Evolutionary conservation across 37 sponge, comb jelly and placozoan genomes (phyloP), one percentile per base, ranked within the genome.

Genomic region (Aplysina aerophoba): DNA sequence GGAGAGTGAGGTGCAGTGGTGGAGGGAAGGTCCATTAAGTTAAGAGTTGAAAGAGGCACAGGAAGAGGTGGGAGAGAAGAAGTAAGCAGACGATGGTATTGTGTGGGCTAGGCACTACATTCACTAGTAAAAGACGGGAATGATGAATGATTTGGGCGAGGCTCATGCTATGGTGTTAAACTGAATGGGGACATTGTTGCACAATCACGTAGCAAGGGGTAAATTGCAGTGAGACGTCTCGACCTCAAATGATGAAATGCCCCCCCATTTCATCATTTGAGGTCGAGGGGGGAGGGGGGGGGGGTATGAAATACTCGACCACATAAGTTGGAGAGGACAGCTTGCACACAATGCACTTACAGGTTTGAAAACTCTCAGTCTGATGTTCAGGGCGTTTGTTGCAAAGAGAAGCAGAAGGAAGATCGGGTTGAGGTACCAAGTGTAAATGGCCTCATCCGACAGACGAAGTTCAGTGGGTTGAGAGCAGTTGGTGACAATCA

Each of bases 281-380:
- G 15, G 28, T 30, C 28, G 66, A 30, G 66, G 66, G 24, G 66
- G 24, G 66, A 8, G 14, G 24, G 66, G 24, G 14, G 12, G 28
- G 6, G 11, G 24, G 14, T 64, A 30, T 64, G 66, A 64, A 30
- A 30, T 5, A 12, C 28, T 6, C 28, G 66, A 64, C 28, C 66
- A 12, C 28, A 30, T 64, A 30, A 30, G 66, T 64, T 25, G 28
- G 13, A 8, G 66, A 30, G 30, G 71, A 17, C 1, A 16, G 2
- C 35, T 31, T 68, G 3, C 30, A 68, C 3, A 0, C 35, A 25
- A 34, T 3, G 22, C 1, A 11, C 78, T 75, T 44, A 90, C 91
- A 53, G 91, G 91, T 31, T 87, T 90, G 91, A 74, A 86, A 25
- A 86, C 55, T 79, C 91, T 85, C 25, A 93, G 39, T 36, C 84